Evolutionary conservation across 2,797 vertebrate species (phyloP).

Genomic region (Dermochelys coriacea): DNA sequence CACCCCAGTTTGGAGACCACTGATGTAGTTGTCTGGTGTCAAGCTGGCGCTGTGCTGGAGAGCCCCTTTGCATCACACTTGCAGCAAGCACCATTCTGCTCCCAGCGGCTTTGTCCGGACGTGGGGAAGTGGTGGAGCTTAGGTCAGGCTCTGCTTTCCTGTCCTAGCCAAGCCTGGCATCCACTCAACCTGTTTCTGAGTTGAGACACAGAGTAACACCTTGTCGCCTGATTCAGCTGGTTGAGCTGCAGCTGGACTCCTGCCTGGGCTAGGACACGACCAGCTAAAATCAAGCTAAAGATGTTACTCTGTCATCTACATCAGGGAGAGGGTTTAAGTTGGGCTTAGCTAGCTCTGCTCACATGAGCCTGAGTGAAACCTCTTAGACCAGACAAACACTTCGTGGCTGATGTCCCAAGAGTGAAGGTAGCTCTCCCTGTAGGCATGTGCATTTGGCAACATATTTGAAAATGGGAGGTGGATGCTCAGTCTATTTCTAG

Average conservation of each 20-base stretch:
- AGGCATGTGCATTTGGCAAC: neutral
- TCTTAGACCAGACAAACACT: neutral
- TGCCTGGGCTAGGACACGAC: too few species aligned
- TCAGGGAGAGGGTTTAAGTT: neutral
- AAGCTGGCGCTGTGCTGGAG: too few species aligned
- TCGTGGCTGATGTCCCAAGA: neutral
- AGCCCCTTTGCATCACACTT: neutral
- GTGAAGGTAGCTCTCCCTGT: neutral
- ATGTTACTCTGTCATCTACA: neutral
- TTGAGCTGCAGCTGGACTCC: too few species aligned
- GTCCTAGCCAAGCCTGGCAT: too few species aligned
- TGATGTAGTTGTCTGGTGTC: neutral
- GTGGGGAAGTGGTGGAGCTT: neutral
- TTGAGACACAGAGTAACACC: too few species aligned
- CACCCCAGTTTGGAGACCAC: too few species aligned
- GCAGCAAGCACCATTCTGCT: neutral
- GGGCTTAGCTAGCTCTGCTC: neutral
- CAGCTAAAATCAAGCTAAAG: too few species aligned
- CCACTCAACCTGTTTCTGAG: too few species aligned
- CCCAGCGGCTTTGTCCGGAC: neutral
- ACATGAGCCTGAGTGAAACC: neutral
- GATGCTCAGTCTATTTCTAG: neutral
- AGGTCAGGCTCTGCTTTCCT: too few species aligned
- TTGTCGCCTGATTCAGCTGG: too few species aligned
- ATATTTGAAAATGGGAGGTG: neutral